A percentile compares a stretch with the other conserved stretches of the same genome.
These are phyloP conservation scores for Chelonus insularis DNA, from an alignment of 1,140 invertebrate species.

Conservation along the genomic window DNA sequence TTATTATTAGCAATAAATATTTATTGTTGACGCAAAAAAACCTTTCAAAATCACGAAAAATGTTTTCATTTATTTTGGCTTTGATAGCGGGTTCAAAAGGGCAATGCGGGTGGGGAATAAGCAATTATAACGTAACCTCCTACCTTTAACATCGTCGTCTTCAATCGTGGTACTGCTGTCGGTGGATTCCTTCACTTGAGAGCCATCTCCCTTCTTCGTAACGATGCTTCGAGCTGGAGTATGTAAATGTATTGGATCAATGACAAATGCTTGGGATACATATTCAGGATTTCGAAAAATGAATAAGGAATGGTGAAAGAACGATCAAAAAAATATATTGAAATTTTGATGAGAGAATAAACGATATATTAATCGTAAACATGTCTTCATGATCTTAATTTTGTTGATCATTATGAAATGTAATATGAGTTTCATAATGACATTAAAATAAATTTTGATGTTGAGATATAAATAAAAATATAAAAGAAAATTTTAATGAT, in stretches of 20 bases:
- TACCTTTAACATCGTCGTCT: slow-evolving; percentile 90
- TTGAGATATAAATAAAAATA: background rate
- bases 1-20: background rate
- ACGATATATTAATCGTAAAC: no score
- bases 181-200: slow-evolving; percentile 93
- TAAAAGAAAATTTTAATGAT: no score
- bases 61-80: no score
- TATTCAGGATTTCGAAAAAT: background rate
- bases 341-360: slow-evolving; percentile 20
- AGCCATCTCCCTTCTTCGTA: slow-evolving; percentile 90
- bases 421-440: background rate
- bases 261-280: slow-evolving; percentile 18
- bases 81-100: slow-evolving; percentile 9
- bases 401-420: background rate
- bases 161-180: slow-evolving; percentile 90
- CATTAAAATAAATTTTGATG: background rate
- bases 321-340: background rate
- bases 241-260: slow-evolving; percentile 31
- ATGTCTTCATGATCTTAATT: slow-evolving; percentile 21
- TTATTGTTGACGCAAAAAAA: background rate
- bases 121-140: slow-evolving; percentile 43
- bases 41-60: background rate
- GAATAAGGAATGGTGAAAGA: background rate
- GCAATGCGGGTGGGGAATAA: slow-evolving; percentile 20
- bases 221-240: slow-evolving; percentile 81